A percentile compares a stretch with the other conserved stretches of the same genome.
Evolutionary conservation across 2,113 vertebrate genomes (phyloP).

Genomic region (Megalops atlanticus): DNA sequence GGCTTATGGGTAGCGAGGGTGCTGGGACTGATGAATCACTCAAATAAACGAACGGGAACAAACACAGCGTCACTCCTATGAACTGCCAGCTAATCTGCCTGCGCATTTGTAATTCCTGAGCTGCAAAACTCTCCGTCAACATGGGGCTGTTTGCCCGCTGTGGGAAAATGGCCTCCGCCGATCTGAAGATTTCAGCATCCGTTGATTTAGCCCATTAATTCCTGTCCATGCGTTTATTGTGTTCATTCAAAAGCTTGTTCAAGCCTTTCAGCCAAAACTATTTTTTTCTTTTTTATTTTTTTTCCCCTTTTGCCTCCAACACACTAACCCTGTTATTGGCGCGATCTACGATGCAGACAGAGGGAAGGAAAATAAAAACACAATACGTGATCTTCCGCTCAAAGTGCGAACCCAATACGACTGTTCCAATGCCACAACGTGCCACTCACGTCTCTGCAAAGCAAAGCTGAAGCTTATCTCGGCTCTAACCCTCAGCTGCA

Average conservation of each 20-base stretch:
- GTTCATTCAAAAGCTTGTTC: background rate
- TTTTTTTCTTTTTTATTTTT: background rate
- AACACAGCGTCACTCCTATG: slow-evolving; percentile 23
- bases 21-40: slow-evolving; percentile 42
- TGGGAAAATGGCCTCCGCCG: background rate
- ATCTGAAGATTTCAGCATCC: background rate
- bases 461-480: background rate
- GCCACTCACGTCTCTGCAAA: background rate
- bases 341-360: background rate
- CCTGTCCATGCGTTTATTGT: background rate
- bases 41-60: slow-evolving; percentile 37
- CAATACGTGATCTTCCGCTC: background rate
- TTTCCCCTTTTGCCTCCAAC: background rate
- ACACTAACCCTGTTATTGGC: background rate
- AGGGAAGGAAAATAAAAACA: background rate
- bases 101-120: background rate
- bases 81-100: slow-evolving; percentile 30
- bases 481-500: too few relatives aligned
- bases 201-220: background rate
- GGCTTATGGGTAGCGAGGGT: slow-evolving; percentile 20
- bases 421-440: background rate
- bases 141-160: background rate
- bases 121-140: background rate
- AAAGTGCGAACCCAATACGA: background rate
- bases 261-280: background rate